These are phyloP conservation scores for Fragum whitleyi DNA, from an alignment of 2,888 invertebrate genomes.

Conservation along the genomic window DNA sequence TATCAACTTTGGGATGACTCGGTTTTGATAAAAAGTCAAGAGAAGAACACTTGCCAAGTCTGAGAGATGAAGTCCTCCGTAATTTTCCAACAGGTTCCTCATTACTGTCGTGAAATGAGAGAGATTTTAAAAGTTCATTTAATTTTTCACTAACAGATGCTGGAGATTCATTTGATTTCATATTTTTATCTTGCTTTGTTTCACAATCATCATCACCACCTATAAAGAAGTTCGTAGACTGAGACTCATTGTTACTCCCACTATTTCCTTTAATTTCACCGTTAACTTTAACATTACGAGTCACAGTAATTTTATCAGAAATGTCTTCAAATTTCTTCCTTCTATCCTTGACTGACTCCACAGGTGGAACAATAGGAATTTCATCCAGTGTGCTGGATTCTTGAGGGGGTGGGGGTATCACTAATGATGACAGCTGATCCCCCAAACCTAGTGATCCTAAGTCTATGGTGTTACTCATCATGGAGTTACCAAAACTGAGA, in stretches of 20 bases:
- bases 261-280: not conserved
- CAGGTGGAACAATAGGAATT: conserved; percentile 76
- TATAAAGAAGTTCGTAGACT: not conserved
- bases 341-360: conserved; percentile 64
- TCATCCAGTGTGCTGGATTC: conserved; percentile 67
- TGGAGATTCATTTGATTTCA: conserved; percentile 66
- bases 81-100: conserved; percentile 60
- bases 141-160: conserved; percentile 80
- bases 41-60: conserved; percentile 60
- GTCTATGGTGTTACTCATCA: conserved; percentile 58
- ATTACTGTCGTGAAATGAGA: conserved; percentile 66
- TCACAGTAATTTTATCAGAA: not conserved
- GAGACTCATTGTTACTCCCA: not conserved
- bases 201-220: conserved; percentile 1
- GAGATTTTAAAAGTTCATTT: conserved; percentile 74
- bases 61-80: conserved; percentile 67
- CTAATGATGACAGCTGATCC: conserved; percentile 76
- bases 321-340: conserved; percentile 59
- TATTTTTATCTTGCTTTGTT: not conserved
- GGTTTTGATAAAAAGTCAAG: conserved; percentile 54
- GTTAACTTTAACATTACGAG: not conserved
- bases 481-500: conserved; percentile 48
- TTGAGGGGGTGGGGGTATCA: conserved; percentile 80
- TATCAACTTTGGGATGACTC: conserved; percentile 30
- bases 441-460: conserved; percentile 61